Base-by-base conservation (phyloP, 2,797 vertebrate genomes). In the Triplophysa bombifrons region DNA sequence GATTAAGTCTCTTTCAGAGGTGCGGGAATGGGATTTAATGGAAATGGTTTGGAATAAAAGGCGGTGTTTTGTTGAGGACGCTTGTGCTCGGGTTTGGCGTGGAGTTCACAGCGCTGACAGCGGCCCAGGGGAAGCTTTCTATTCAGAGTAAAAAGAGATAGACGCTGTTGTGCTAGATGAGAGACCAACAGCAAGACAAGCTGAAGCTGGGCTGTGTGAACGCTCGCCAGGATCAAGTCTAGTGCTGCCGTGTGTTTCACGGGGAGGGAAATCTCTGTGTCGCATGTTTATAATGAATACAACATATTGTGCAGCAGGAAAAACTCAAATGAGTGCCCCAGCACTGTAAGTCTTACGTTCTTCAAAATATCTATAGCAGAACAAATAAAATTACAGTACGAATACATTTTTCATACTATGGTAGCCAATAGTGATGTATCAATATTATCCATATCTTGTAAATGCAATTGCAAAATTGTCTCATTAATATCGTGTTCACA, bases 11-110 rank as follows among this genome's bases (percentile, higher is more conserved):
- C 76, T 79, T 79, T 79, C 69, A 79, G 12, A 56, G 11, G 12
- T 48, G 34, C 65, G 50, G 56, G 77, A 84, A 82, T 84, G 77
- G 48, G 75, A 64, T 70, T 46, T 72, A 82, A 82, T 82, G 80
- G 74, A 85, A 80, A 84, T 85, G 84, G 74, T 50, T 82, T 64
- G 80, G 77, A 84, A 85, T 78, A 72, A 82, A 85, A 80, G 60
- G 34, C 38, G 12, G 30, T 73, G 78, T 75, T 82, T 85, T 85
- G 84, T 85, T 84, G 66, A 53, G 74, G 73, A 77, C 58, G 51
- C 55, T 82, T 79, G 56, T 79, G 76, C 73, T 68, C 38, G 20
- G 77, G 64, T 80, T 80, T 71, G 64, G 61, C 68, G 11, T 76
- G 22, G 53, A 30, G 78, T 65, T 80, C 73, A 79, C 77, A 65